These are phyloP conservation scores for Pseudomyrmex dendroicus DNA, from an alignment of 1,140 invertebrate species.

Conservation along the genomic window DNA sequence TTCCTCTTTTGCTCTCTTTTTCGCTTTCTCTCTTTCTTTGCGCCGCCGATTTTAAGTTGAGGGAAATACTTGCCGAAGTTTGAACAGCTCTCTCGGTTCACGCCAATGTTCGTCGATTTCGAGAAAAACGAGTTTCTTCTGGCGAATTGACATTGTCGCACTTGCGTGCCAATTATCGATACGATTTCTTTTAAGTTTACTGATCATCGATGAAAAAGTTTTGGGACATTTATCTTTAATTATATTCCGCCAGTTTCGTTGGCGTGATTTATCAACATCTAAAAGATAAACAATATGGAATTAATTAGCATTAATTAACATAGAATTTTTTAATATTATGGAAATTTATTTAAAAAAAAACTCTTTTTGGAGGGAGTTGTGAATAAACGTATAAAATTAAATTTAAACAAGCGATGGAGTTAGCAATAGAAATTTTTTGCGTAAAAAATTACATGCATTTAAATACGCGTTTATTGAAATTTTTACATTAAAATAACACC, in stretches of 20 bases:
- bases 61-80: not conserved
- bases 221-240: not conserved
- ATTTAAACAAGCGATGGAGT: no score
- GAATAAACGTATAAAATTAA: no score
- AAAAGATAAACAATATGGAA: no score
- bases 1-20: not conserved
- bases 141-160: conserved; percentile 2
- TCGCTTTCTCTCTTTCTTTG: not conserved
- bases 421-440: no score
- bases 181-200: not conserved
- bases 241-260: not conserved
- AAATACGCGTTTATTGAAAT: no score
- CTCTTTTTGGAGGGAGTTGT: no score
- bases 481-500: no score
- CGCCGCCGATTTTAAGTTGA: not conserved
- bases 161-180: not conserved
- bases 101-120: not conserved
- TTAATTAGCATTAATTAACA: no score
- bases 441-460: no score
- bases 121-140: not conserved
- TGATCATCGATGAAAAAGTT: conserved; percentile 11
- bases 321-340: no score
- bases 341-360: no score
- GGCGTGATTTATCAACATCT: no score
- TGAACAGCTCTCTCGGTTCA: not conserved